phyloP scores from a whole-genome alignment of 2,888 invertebrate species.

The Urechis unicinctus region DNA sequence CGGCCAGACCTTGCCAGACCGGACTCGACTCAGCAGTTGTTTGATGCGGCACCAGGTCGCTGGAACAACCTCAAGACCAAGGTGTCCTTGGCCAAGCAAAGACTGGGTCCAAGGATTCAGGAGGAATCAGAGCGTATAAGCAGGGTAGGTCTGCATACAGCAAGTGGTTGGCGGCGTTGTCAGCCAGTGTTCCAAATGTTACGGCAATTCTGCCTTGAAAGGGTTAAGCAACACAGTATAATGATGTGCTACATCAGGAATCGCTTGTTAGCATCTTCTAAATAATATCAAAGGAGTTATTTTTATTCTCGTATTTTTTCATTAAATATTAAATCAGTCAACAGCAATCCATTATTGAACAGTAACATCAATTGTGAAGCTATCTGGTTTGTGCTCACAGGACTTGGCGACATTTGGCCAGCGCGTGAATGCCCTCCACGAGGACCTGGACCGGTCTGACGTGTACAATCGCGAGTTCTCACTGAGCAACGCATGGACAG shows the following conservation, averaged over 20 bases:
- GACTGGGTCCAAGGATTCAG: slow-evolving; percentile 49
- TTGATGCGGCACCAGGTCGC: slow-evolving; percentile 40
- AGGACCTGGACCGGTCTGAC: slow-evolving; percentile 39
- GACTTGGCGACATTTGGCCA: slow-evolving; percentile 45
- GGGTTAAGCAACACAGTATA: too few species aligned
- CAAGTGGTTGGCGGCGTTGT: too few species aligned
- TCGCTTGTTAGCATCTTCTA: too few species aligned
- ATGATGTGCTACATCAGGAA: too few species aligned
- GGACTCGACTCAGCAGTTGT: slow-evolving; percentile 40
- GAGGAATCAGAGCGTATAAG: slow-evolving; percentile 47
- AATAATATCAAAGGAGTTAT: neutral
- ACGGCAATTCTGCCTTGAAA: too few species aligned
- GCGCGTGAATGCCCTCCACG: slow-evolving; percentile 33
- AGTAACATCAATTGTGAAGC: too few species aligned
- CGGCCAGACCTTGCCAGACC: slow-evolving; percentile 40
- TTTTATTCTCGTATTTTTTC: too few species aligned
- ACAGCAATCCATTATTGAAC: too few species aligned
- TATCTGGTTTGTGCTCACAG: slow-evolving; percentile 20
- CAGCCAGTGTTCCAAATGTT: too few species aligned
- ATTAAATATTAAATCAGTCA: too few species aligned
- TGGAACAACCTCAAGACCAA: slow-evolving; percentile 47
- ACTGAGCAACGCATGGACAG: slow-evolving; percentile 34
- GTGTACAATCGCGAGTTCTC: slow-evolving; percentile 42
- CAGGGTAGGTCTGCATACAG: slow-evolving; percentile 34
- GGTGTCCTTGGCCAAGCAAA: slow-evolving; percentile 48